A percentile compares a stretch with the other conserved stretches of the same genome.
Conservation (phyloP, 2,797 vertebrate species). For the Lutjanus argentimaculatus region DNA sequence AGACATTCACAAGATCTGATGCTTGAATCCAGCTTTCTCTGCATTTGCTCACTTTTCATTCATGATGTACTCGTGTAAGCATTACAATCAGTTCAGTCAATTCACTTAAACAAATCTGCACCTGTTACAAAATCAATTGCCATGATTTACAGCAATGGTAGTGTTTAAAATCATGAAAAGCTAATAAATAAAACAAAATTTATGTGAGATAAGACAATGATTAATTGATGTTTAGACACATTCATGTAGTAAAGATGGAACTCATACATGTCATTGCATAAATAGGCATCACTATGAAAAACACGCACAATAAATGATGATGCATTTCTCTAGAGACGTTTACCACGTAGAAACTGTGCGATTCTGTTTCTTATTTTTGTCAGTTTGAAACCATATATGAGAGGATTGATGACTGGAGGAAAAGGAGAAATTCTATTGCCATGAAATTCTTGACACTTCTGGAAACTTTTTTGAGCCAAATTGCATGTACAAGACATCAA, state of each 20-base stretch:
- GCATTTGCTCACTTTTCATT: no score
- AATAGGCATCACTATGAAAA: neutral
- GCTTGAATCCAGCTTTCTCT: no score
- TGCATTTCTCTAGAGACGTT: neutral
- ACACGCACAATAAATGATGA: neutral
- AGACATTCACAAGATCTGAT: no score
- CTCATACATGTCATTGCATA: neutral
- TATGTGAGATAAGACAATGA: no score
- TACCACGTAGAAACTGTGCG: neutral
- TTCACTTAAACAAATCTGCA: no score
- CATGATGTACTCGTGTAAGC: no score
- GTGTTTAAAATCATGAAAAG: neutral
- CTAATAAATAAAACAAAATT: neutral
- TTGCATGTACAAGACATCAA: constrained; percentile 54
- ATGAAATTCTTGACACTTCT: no score
- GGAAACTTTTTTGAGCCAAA: no score
- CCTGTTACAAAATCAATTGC: no score
- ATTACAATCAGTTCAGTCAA: no score
- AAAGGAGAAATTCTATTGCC: constrained; percentile 8
- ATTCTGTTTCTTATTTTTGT: constrained; percentile 48
- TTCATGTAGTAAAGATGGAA: neutral
- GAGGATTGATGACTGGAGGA: constrained; percentile 59
- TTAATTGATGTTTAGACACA: no score
- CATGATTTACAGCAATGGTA: no score
- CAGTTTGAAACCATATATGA: constrained; percentile 45